Percentiles rank a stretch among this genome's conserved stretches.
phyloP scores from a whole-genome alignment of 2,113 vertebrate genomes.

The Corynorhinus townsendii region DNA sequence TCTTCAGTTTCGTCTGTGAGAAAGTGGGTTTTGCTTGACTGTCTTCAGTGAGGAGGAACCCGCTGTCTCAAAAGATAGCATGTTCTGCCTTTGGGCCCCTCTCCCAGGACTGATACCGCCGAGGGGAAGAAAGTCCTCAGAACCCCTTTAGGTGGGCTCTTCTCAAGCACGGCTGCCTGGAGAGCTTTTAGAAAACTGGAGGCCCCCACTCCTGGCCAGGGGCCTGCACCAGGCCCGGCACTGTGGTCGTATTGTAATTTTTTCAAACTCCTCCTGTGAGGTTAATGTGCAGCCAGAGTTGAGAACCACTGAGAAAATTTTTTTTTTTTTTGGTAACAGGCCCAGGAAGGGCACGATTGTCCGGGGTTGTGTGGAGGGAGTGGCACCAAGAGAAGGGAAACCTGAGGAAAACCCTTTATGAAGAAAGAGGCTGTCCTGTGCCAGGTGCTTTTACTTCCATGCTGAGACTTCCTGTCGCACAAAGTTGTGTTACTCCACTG shows the following conservation, averaged over 20 bases:
- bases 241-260: not conserved
- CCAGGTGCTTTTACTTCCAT: not conserved
- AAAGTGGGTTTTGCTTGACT: not conserved
- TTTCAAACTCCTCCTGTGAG: not conserved
- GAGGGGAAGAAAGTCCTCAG: not conserved
- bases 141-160: not conserved
- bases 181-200: not conserved
- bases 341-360: not conserved
- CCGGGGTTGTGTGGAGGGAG: not conserved
- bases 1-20: not conserved
- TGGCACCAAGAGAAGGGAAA: not conserved
- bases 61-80: not conserved
- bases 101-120: rapidly evolving
- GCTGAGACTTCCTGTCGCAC: not conserved
- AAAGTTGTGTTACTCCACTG: not conserved
- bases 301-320: not conserved
- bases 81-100: not conserved
- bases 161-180: not conserved
- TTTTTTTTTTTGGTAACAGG: not conserved
- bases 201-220: not conserved
- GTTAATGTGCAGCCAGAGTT: not conserved
- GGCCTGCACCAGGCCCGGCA: not conserved
- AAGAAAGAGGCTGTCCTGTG: not conserved
- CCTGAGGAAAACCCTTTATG: not conserved
- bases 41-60: not conserved